Base-by-base conservation (phyloP, 2,113 vertebrate genomes). In the Cervus canadensis region DNA sequence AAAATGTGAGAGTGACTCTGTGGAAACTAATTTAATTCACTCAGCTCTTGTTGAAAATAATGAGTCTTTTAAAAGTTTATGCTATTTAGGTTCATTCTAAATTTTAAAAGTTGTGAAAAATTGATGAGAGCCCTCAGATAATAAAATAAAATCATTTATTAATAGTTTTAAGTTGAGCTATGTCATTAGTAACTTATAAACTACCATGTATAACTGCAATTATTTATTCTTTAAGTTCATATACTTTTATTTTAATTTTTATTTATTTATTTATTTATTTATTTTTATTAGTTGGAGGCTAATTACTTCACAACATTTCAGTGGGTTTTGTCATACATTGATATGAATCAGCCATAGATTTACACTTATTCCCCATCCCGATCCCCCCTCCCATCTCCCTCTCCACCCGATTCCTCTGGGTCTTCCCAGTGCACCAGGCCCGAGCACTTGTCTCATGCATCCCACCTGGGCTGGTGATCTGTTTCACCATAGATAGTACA, bases 91-190 rank as follows among this genome's bases (percentile, higher is more conserved):
- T 1, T 94, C 6, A 91, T 82, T 89, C 19, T 74, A 82, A 92
- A 83, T 89, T 97, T 9, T 71, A 89, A 78, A 86, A 92, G 79
- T 56, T 88, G 12, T 93, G 26, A 88, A 96, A 96, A 91, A 57
- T 74, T 93, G 5, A 91, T 97, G 87, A 84, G 0, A 33, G 6
- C 2, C 4, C 9, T 94, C 45, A 52, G 33, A 48, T 76, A 90
- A 76, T 76, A 89, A 93, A 91, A 48, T 23, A 79, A 0, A 71
- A 28, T 83, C 52, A 6, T 26, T 88, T 89, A 21, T 30, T 36
- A 15, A 84, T 92, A 87, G 95, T 86, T 52, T 45, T 74, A 67
- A 83, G n/a, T 78, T 91, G 23, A 59, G 7, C 14, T 59, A 5
- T 50, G 5, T 28, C 17, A 74, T 28, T 6, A 10, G 48, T 91